A percentile compares a stretch with the other conserved stretches of the same genome.
phyloP scores from a whole-genome alignment of 2,113 vertebrate species.

The Albula goreensis region DNA sequence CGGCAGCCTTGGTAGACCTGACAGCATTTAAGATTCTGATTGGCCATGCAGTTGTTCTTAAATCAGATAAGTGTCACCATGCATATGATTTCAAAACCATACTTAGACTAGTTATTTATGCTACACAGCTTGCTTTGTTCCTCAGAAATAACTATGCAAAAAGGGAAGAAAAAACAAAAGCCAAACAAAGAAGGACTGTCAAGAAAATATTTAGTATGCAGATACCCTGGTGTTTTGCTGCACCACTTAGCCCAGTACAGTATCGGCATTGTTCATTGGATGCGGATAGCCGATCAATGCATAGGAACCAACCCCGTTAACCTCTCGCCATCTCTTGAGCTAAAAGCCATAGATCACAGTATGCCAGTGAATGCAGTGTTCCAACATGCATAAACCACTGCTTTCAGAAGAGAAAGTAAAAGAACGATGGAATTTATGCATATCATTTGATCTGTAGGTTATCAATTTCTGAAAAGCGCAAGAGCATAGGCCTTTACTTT shows the following conservation, averaged over 20 bases:
- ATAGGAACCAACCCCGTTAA: constrained; percentile 49
- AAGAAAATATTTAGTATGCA: constrained; percentile 81
- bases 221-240: constrained; percentile 80
- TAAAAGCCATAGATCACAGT: constrained; percentile 16
- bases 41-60: constrained; percentile 29
- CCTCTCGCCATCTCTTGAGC: neutral
- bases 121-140: constrained; percentile 74
- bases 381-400: neutral
- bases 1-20: neutral
- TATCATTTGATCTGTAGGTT: neutral
- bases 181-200: constrained; percentile 83
- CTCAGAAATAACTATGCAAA: constrained; percentile 76
- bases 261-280: constrained; percentile 73
- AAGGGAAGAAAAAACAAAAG: constrained; percentile 25
- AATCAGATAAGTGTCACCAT: constrained; percentile 64
- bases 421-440: neutral
- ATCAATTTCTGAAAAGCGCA: neutral
- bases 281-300: constrained; percentile 67
- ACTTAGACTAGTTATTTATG: constrained; percentile 77
- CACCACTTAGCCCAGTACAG: constrained; percentile 76
- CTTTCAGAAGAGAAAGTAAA: neutral
- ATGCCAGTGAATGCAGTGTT: neutral
- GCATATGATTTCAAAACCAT: constrained; percentile 63
- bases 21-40: neutral
- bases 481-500: neutral